A percentile compares a stretch with the other conserved stretches of the same genome.
Conservation (phyloP, 2,797 vertebrate species). For the Ceryle rudis region DNA sequence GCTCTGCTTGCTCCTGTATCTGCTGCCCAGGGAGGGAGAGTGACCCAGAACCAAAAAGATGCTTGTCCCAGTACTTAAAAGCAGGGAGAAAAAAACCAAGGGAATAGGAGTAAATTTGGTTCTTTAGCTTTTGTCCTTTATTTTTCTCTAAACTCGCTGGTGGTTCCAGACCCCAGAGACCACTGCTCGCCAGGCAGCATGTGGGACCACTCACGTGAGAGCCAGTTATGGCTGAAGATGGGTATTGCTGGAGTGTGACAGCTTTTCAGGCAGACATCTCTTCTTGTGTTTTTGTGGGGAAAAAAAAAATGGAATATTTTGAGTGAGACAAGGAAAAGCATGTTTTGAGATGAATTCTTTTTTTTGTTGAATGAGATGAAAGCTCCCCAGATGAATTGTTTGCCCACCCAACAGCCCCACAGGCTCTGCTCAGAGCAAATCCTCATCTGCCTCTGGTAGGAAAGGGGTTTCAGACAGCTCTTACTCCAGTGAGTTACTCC, state of each 20-base stretch:
- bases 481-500: not conserved
- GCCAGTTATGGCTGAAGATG: not conserved
- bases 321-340: not conserved
- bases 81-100: not conserved
- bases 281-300: not conserved
- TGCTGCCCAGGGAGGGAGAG: not conserved
- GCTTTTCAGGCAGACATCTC: not conserved
- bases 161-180: not conserved
- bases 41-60: not conserved
- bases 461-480: not conserved
- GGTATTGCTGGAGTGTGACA: not conserved
- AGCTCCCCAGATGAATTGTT: not conserved
- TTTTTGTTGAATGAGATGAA: not conserved
- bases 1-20: not conserved
- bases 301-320: not conserved
- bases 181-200: fast-evolving
- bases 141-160: not conserved
- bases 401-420: not conserved
- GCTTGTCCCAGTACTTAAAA: not conserved
- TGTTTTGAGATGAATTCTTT: not conserved
- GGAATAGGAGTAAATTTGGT: not conserved
- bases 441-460: not conserved
- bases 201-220: not conserved
- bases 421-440: not conserved
- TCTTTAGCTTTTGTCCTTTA: not conserved